Evolutionary conservation across 2,888 invertebrate species (phyloP).

Genomic region (Tetragonula carbonaria): DNA sequence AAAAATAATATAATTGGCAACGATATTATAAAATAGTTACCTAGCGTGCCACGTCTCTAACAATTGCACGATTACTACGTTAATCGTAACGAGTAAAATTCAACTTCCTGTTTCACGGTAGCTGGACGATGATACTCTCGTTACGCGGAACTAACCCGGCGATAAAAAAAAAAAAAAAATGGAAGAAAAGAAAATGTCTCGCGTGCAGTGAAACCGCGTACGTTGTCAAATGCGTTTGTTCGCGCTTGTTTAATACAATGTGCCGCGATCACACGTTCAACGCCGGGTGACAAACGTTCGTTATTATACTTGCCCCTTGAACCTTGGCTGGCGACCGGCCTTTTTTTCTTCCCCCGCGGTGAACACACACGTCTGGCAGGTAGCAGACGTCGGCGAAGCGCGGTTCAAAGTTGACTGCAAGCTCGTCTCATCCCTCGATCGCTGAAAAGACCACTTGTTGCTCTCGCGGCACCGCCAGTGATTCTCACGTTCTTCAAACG

Average conservation of each 20-base stretch:
- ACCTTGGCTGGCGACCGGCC: conserved; percentile 10
- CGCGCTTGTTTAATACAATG: background rate
- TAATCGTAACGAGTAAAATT: background rate
- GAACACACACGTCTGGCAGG: background rate
- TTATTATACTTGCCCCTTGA: conserved; percentile 57
- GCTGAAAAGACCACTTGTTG: conserved; percentile 61
- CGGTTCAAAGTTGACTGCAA: conserved; percentile 44
- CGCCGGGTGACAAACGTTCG: conserved; percentile 11
- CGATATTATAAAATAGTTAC: background rate
- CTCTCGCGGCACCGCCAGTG: conserved; percentile 41
- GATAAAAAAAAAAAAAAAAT: background rate
- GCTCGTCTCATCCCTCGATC: conserved; percentile 54
- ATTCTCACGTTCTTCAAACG: conserved; percentile 41
- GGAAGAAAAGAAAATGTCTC: background rate
- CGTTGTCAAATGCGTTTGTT: conserved; percentile 12
- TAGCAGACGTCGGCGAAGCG: conserved; percentile 31
- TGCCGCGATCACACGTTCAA: background rate
- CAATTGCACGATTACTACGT: background rate
- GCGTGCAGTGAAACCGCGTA: background rate
- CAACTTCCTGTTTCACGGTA: conserved; percentile 1
- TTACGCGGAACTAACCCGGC: background rate
- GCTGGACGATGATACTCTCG: conserved; percentile 8
- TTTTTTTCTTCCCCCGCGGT: conserved; percentile 11
- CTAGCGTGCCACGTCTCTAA: too few relatives aligned
- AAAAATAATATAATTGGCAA: background rate